Conservation (phyloP, 2,113 vertebrate genomes). For the Amphiprion ocellaris region DNA sequence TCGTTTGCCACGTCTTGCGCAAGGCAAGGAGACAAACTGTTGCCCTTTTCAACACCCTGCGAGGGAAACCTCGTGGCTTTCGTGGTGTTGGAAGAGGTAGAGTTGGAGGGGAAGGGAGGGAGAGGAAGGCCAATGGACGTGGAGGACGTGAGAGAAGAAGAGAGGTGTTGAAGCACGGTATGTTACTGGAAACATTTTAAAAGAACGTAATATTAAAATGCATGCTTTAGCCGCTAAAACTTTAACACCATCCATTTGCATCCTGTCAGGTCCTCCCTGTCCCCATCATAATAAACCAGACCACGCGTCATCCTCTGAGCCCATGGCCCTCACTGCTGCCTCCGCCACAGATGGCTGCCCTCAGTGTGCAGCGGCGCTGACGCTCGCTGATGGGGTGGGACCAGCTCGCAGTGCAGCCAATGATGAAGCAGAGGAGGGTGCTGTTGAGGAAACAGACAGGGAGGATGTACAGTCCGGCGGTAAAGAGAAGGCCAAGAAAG, state of each 20-base stretch:
- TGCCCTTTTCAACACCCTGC: slow-evolving; percentile 87
- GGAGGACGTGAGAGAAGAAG: slow-evolving; percentile 44
- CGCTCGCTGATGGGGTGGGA: slow-evolving; percentile 63
- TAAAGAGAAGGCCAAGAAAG: slow-evolving; percentile 41
- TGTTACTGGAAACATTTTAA: neutral
- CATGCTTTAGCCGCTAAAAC: neutral
- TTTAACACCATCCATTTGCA: slow-evolving; percentile 3
- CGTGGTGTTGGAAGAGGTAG: slow-evolving; percentile 60
- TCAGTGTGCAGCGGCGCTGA: slow-evolving; percentile 77
- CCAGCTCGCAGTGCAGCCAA: slow-evolving; percentile 33
- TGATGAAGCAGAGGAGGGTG: slow-evolving; percentile 70
- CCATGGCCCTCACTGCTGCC: slow-evolving; percentile 62
- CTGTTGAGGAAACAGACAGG: slow-evolving; percentile 68
- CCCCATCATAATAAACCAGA: slow-evolving; percentile 84
- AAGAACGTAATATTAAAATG: neutral
- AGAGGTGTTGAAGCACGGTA: slow-evolving; percentile 50
- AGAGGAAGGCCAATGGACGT: slow-evolving; percentile 59
- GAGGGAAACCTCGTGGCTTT: slow-evolving; percentile 78
- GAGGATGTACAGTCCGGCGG: slow-evolving; percentile 17
- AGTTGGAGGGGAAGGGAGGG: slow-evolving; percentile 43
- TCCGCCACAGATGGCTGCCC: slow-evolving; percentile 85
- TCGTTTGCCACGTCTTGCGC: slow-evolving; percentile 93
- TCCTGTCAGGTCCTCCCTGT: slow-evolving; percentile 82
- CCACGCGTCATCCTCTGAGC: slow-evolving; percentile 65
- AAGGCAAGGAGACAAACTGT: slow-evolving; percentile 89